A percentile compares a stretch with the other conserved stretches of the same genome.
phyloP scores from a whole-genome alignment of 2,888 invertebrate species.

The Hemaris fuciformis region DNA sequence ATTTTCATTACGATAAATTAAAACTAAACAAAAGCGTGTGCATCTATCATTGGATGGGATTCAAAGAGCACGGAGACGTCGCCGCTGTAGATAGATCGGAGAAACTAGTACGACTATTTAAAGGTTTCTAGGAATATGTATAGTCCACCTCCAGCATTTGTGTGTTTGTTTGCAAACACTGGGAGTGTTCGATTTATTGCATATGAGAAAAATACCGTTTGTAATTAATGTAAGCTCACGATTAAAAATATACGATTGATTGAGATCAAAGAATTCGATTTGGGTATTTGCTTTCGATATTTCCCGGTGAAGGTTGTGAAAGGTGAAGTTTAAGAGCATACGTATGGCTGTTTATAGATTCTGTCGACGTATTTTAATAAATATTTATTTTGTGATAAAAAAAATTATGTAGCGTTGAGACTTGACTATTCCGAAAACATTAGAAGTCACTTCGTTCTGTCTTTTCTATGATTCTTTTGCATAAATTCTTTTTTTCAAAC shows the following conservation, averaged over 20 bases:
- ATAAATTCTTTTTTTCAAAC: no score
- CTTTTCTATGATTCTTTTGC: no score
- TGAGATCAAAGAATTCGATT: slow-evolving; percentile 20
- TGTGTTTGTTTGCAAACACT: slow-evolving; percentile 37
- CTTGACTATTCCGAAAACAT: no score
- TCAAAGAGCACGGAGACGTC: slow-evolving; percentile 33
- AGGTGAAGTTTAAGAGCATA: neutral
- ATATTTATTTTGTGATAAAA: no score
- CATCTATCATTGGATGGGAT: slow-evolving; percentile 49
- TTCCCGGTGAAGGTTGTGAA: neutral
- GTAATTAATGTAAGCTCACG: neutral
- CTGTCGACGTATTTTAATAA: neutral
- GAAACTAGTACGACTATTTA: slow-evolving; percentile 56
- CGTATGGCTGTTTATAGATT: neutral
- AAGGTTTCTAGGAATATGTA: slow-evolving; percentile 45
- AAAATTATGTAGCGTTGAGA: no score
- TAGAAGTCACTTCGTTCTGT: no score
- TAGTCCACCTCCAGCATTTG: neutral
- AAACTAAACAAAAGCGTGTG: slow-evolving; percentile 28
- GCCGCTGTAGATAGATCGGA: slow-evolving; percentile 37
- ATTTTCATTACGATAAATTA: slow-evolving; percentile 11
- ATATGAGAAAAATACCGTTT: slow-evolving; percentile 17
- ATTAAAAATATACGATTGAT: slow-evolving; percentile 17
- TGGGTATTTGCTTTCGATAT: neutral
- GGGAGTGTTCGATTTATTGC: slow-evolving; percentile 35